A percentile compares a stretch with the other conserved stretches of the same genome.
Evolutionary conservation across 2,113 vertebrate genomes (phyloP).

Genomic region (Sciurus niger): DNA sequence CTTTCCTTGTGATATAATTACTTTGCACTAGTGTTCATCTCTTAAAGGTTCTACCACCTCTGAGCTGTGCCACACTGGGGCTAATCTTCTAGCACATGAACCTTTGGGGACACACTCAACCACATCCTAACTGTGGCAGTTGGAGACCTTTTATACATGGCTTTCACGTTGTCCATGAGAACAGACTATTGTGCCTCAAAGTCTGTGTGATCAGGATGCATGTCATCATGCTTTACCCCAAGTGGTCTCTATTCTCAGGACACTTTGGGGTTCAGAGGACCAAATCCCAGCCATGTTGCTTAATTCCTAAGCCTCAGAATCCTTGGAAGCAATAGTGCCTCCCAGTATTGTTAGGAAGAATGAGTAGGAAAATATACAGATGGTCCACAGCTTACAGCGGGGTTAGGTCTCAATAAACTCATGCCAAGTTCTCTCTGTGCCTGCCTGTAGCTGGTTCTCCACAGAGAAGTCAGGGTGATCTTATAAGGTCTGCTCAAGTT

Average conservation of each 20-base stretch:
- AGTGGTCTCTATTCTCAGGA: rapidly evolving
- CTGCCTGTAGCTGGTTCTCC: not conserved
- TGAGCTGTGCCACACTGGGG: not conserved
- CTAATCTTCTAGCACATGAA: not conserved
- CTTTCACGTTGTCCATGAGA: not conserved
- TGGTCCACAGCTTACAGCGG: not conserved
- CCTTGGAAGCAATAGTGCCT: rapidly evolving
- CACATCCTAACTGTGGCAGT: not conserved
- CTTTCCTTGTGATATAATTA: not conserved
- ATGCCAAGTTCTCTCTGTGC: not conserved
- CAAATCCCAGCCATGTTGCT: not conserved
- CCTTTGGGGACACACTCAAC: not conserved
- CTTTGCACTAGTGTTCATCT: not conserved
- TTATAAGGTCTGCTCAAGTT: not conserved
- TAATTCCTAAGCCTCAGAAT: not conserved
- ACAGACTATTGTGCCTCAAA: not conserved
- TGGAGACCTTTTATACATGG: not conserved
- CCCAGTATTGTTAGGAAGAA: not conserved
- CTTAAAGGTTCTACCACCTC: not conserved
- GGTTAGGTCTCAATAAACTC: not conserved
- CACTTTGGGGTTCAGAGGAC: not conserved
- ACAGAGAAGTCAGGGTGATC: not conserved
- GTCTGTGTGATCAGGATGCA: not conserved
- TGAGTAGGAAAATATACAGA: no score
- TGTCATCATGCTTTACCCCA: not conserved